Base-by-base conservation (phyloP, 2,888 invertebrate species). In the Drosophila falleni region DNA sequence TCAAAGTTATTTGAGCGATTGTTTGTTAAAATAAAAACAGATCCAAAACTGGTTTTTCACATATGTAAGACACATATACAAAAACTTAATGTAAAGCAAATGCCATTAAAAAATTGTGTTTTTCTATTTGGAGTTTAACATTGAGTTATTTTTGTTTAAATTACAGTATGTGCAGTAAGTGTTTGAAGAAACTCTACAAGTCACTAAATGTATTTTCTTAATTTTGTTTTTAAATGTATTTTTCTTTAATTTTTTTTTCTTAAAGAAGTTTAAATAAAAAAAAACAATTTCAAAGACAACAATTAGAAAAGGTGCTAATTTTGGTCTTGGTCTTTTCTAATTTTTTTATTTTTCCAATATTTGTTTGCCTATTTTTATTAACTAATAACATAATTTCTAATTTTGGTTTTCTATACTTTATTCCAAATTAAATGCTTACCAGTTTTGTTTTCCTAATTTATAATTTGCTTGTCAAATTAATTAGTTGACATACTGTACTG, bases 91-190 rank as follows among this genome's bases (percentile, higher is more conserved):
- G 39, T 55, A 53, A 47, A 15, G 64, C 60, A 59, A 62, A 19
- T 19, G 19, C 19, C 35, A 23, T 47, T 59, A 60, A 49, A 44
- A 58, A 44, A 56, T 33, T 60, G 65, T 51, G 23, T 41, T 10
- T 31, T 19, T 61, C 58, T 68, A 50, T 46, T 49, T 72, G 71
- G 82, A 71, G 82, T 75, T 66, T 77, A 69, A 78, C 74, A 81
- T 80, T 72, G 73, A 71, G 31, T 35, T 54, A 31, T 47, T 10
- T 44, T 37, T 10, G 5, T 19, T 10, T 16, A 0, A 15, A 31
- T 26, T 44, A 29, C 47, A 47, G 29, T 47, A 29, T 47, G 26
- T 29, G 29, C 13, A 29, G 29, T 11, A 23, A 23, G 4, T 44
- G 6, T 11, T 19, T 23, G 5, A 11, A 44, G 23, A 44, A 37